Evolutionary conservation across 2,797 vertebrate species (phyloP).

Genomic region (Lagocephalus sceleratus): DNA sequence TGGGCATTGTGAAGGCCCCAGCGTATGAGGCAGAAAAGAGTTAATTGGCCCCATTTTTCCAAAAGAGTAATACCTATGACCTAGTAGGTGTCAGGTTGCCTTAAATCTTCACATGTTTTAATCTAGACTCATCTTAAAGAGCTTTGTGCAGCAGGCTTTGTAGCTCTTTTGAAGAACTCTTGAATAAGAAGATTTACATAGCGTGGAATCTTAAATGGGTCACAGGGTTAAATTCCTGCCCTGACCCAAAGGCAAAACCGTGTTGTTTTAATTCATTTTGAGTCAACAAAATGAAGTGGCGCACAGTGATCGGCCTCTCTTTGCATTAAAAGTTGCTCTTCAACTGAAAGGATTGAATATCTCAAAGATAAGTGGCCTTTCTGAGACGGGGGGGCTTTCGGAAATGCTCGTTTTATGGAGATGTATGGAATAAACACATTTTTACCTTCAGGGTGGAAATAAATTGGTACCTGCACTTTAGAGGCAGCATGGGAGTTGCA

Average conservation of each 20-base stretch:
- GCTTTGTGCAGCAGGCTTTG: constrained; percentile 17
- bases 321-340: too few species aligned
- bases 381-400: background rate
- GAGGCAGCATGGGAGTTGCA: constrained; percentile 14
- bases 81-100: constrained; percentile 48
- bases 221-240: constrained; percentile 10
- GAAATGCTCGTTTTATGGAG: background rate
- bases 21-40: constrained; percentile 32
- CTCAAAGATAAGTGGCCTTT: background rate
- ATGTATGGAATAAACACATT: background rate
- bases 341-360: background rate
- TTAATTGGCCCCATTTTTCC: constrained; percentile 30
- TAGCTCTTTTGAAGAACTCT: constrained; percentile 7
- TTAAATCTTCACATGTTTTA: constrained; percentile 47
- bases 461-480: constrained; percentile 27
- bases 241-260: background rate
- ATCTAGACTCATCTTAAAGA: constrained; percentile 27
- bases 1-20: constrained; percentile 14
- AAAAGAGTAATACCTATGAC: constrained; percentile 40
- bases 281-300: background rate
- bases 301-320: too few species aligned
- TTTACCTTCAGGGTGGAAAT: background rate
- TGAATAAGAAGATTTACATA: constrained; percentile 25
- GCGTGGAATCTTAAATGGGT: constrained; percentile 16
- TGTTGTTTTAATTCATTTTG: background rate